Percentiles rank a stretch among this genome's conserved stretches.
Evolutionary conservation across 2,113 vertebrate species (phyloP).

Genomic region (Neodon shergylaensis): DNA sequence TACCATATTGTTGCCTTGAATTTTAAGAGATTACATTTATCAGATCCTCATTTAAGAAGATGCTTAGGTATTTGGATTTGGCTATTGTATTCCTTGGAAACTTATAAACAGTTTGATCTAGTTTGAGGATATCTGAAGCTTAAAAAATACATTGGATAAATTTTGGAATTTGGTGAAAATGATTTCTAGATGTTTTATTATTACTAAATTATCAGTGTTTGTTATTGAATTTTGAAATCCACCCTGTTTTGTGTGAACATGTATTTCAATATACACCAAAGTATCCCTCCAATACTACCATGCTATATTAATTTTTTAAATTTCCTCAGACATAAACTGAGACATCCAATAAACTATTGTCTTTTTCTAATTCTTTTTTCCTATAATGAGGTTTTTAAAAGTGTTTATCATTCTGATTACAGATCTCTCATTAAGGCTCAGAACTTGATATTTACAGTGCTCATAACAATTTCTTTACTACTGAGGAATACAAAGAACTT

Average conservation of each 20-base stretch:
- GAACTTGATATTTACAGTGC: background rate
- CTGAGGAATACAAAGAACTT: constrained; percentile 32
- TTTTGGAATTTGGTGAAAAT: background rate
- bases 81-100: background rate
- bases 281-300: background rate
- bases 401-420: background rate
- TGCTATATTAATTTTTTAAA: background rate
- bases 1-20: background rate
- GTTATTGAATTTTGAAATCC: background rate
- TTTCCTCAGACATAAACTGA: background rate
- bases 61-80: background rate
- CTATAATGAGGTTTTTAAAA: background rate
- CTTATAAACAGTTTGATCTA: constrained; percentile 8
- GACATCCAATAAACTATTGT: background rate
- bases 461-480: constrained; percentile 12
- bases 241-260: background rate
- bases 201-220: background rate
- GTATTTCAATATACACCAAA: background rate
- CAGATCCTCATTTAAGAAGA: background rate
- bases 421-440: background rate
- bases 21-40: constrained; percentile 18
- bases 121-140: background rate
- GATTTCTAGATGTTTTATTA: constrained; percentile 32
- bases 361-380: background rate
- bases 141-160: background rate